These are phyloP conservation scores for Venturia canescens DNA, from an alignment of 1,140 invertebrate species.

Conservation along the genomic window DNA sequence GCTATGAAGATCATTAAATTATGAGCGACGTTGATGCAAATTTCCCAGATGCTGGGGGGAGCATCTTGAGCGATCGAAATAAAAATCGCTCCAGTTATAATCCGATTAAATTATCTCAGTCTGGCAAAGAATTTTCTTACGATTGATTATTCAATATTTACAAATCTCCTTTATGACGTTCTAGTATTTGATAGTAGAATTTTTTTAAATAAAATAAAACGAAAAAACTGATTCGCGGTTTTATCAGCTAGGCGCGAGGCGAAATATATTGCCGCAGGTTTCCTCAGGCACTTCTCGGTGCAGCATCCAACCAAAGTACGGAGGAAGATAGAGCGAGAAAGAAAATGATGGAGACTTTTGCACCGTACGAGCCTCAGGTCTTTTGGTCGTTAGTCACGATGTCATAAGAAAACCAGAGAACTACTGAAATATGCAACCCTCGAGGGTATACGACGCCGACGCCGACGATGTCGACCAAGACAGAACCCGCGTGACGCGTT, in stretches of 20 bases:
- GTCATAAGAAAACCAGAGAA: slow-evolving; percentile 44
- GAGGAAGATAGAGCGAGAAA: neutral
- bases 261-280: slow-evolving; percentile 25
- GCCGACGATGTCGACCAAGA: slow-evolving; percentile 23
- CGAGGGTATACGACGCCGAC: slow-evolving; percentile 28
- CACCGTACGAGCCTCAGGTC: slow-evolving; percentile 23
- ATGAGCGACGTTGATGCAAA: neutral
- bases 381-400: slow-evolving; percentile 52
- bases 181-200: neutral
- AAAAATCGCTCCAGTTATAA: neutral
- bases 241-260: slow-evolving; percentile 18
- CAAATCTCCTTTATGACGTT: no score
- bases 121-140: no score
- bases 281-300: slow-evolving; percentile 14
- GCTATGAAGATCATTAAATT: neutral
- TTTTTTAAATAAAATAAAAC: slow-evolving; percentile 1
- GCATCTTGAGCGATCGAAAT: neutral
- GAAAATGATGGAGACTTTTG: slow-evolving; percentile 26
- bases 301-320: slow-evolving; percentile 17
- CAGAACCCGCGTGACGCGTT: slow-evolving; percentile 20
- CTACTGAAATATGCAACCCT: slow-evolving; percentile 49
- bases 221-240: neutral
- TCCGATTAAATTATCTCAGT: neutral
- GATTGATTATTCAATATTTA: neutral
- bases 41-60: neutral